A percentile compares a stretch with the other conserved stretches of the same genome.
Conservation (phyloP, 2,888 invertebrate genomes). For the Tipula confusa region DNA sequence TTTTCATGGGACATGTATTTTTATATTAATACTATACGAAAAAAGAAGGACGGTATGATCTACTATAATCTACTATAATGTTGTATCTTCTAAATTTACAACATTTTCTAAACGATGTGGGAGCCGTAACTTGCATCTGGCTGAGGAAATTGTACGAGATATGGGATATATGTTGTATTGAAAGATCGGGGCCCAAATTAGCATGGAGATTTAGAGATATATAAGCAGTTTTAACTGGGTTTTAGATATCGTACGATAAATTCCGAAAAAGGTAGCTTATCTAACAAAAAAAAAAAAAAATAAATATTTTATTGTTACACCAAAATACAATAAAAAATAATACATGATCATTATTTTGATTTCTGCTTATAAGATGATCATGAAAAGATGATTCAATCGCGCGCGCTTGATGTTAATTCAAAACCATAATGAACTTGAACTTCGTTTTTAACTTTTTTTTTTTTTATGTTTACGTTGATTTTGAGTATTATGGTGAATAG, state of each 20-base stretch:
- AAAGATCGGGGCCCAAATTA: neutral
- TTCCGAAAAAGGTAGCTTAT: neutral
- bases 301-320: neutral
- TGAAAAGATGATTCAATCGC: neutral
- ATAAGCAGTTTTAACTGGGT: too few species aligned
- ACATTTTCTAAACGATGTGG: too few species aligned
- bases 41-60: too few species aligned
- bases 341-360: neutral
- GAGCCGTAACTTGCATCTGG: too few species aligned
- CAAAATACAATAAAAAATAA: neutral
- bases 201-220: neutral
- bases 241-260: too few species aligned
- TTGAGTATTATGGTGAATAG: too few species aligned
- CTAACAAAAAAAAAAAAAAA: neutral
- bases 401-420: conserved; percentile 25
- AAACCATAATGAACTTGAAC: conserved; percentile 25
- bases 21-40: too few species aligned
- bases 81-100: too few species aligned
- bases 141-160: too few species aligned
- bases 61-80: too few species aligned
- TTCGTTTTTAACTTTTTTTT: neutral
- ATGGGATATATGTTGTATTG: too few species aligned
- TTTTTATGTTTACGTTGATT: neutral
- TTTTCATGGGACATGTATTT: neutral
- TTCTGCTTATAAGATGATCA: neutral